Percentiles rank a stretch among this genome's conserved stretches.
phyloP scores from a whole-genome alignment of 1,140 invertebrate species.

The Mylabris phalerata region DNA sequence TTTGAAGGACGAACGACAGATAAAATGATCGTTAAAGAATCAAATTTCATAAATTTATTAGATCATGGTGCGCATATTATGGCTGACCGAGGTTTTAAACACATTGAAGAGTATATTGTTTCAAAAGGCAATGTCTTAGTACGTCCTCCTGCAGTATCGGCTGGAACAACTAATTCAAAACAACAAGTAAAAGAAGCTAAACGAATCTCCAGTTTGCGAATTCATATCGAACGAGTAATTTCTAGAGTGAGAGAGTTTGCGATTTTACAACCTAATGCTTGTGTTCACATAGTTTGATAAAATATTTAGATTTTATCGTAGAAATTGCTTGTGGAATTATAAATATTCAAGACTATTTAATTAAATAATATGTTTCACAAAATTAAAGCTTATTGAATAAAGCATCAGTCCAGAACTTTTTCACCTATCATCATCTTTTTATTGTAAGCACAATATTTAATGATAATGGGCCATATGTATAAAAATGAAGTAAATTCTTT shows the following conservation, averaged over 20 bases:
- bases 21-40: slow-evolving; percentile 28
- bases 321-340: slow-evolving; percentile 5
- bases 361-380: background rate
- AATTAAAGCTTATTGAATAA: background rate
- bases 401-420: background rate
- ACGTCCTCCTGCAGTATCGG: slow-evolving; percentile 32
- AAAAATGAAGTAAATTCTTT: too few species aligned
- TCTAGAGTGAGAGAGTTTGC: slow-evolving; percentile 35
- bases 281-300: background rate
- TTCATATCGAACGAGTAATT: slow-evolving; percentile 40
- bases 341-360: slow-evolving; percentile 9
- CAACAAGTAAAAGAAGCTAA: slow-evolving; percentile 29
- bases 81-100: slow-evolving; percentile 39
- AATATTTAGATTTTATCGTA: background rate
- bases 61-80: slow-evolving; percentile 22
- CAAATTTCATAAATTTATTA: slow-evolving; percentile 30
- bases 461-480: too few species aligned
- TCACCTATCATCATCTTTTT: background rate
- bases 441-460: background rate
- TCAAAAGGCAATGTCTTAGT: slow-evolving; percentile 29
- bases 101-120: slow-evolving; percentile 25
- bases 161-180: slow-evolving; percentile 14
- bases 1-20: slow-evolving; percentile 34
- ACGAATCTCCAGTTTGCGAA: slow-evolving; percentile 36
- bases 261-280: slow-evolving; percentile 3